Evolutionary conservation across 2,113 vertebrate species (phyloP), one percentile per base, ranked within the genome.

Genomic region (Urocolius indicus): DNA sequence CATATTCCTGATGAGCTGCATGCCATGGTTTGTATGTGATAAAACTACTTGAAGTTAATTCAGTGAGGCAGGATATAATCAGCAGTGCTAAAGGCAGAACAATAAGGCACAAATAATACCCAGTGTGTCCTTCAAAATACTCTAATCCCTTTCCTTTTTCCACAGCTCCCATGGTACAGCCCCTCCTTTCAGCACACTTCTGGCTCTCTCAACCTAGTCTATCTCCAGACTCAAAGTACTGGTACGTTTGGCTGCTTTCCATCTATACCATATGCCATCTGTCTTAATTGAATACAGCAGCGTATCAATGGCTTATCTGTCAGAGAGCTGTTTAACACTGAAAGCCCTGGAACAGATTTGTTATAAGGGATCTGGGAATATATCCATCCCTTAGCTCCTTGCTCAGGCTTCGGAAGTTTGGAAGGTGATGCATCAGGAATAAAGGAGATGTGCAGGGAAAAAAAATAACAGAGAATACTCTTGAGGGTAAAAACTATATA

Each of bases 241-340:
- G 87, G 36, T 23, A 49, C 13, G 0, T 93, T 75, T 85, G 91
- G 78, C 90, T 59, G 43, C 43, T 84, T 87, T 77, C 84, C 89
- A 90, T 24, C 71, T 9, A 2, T 45, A 26, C 48, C 92, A 32
- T 30, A 29, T 81, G 62, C 61, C 74, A 94, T 52, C 72, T 61
- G 34, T 73, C 67, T 92, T 89, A 87, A 79, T 7, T 71, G 55
- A 91, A 76, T 7, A 20, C 85, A 95, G 67, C 66, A 93, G n/a
- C 14, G 3, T 73, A 72, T 74, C 73, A 18, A 1, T 89, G 80
- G 49, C 74, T 85, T 80, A 27, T 84, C 91, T 63, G 82, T 54
- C 57, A 87, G 71, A 55, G 27, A 84, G 54, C 18, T 89, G 17
- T 83, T 86, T 69, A 92, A 91, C 87, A 34, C 78, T 65, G 55